phyloP scores from a whole-genome alignment of 2,888 invertebrate species.

The Caenorhabditis doughertyi region DNA sequence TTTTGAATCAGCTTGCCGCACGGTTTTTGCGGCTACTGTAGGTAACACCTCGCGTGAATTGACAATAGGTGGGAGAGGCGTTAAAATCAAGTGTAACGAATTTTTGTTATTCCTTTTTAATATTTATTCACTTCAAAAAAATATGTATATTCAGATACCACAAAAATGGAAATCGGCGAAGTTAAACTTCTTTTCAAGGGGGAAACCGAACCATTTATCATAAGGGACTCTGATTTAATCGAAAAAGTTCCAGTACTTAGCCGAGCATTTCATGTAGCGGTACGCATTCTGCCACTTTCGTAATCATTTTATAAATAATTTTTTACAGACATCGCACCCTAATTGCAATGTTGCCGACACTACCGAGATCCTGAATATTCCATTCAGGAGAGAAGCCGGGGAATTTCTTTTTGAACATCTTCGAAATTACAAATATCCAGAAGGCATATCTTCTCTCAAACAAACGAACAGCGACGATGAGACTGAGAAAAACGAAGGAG shows the following conservation, averaged over 20 bases:
- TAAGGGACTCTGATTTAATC: neutral
- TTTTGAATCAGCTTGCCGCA: too few relatives aligned
- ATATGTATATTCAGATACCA: neutral
- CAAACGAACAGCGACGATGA: neutral
- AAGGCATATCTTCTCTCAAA: neutral
- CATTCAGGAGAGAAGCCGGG: neutral
- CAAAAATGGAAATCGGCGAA: neutral
- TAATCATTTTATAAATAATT: too few relatives aligned
- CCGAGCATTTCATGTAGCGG: neutral
- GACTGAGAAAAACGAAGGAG: neutral
- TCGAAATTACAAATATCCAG: neutral
- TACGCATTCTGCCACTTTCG: too few relatives aligned
- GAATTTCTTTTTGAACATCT: constrained; percentile 9
- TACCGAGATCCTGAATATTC: neutral
- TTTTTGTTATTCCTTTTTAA: neutral
- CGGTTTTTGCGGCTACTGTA: too few relatives aligned
- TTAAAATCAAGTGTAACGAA: neutral
- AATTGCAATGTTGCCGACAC: too few relatives aligned
- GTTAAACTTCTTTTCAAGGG: neutral
- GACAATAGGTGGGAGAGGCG: too few relatives aligned
- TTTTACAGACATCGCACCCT: too few relatives aligned
- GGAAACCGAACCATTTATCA: neutral
- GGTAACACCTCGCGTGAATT: too few relatives aligned
- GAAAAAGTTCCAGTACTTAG: neutral
- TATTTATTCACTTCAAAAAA: neutral